phyloP scores from a whole-genome alignment of 2,797 vertebrate genomes.

The Spinus pinus region DNA sequence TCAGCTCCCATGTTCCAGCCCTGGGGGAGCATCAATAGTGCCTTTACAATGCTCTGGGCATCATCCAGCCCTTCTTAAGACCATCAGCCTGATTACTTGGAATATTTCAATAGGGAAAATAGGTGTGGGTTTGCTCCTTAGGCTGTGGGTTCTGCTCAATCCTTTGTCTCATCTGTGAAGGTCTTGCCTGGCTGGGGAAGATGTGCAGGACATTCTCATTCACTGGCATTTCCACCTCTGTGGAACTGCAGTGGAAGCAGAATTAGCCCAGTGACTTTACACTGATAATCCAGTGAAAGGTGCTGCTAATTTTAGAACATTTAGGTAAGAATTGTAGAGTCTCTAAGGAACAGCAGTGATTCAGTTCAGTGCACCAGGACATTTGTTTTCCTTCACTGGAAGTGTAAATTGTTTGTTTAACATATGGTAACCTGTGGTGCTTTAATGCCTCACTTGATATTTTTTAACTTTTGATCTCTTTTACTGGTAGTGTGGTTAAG shows the following conservation, averaged over 20 bases:
- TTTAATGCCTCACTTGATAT: slow-evolving; percentile 38
- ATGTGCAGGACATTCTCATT: not conserved
- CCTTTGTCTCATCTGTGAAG: not conserved
- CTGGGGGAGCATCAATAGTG: not conserved
- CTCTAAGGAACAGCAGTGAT: not conserved
- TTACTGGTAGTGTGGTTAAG: slow-evolving; percentile 57
- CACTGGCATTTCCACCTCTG: not conserved
- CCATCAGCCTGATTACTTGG: not conserved
- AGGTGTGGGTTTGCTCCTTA: not conserved
- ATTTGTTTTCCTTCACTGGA: slow-evolving; percentile 51
- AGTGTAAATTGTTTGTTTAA: slow-evolving; percentile 69
- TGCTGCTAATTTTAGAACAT: slow-evolving; percentile 39
- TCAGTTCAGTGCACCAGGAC: slow-evolving; percentile 15
- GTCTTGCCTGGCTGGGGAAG: not conserved
- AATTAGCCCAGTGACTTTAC: not conserved
- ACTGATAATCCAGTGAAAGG: slow-evolving; percentile 46
- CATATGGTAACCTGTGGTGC: slow-evolving; percentile 52
- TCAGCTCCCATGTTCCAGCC: not conserved
- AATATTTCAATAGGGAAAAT: not conserved
- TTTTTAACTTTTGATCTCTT: slow-evolving; percentile 52
- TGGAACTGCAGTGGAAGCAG: not conserved
- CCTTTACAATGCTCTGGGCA: not conserved
- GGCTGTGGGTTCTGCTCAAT: not conserved
- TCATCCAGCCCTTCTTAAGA: not conserved
- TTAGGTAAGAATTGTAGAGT: not conserved